phyloP scores from a whole-genome alignment of 2,797 vertebrate species.

The Pachyuromys duprasi region DNA sequence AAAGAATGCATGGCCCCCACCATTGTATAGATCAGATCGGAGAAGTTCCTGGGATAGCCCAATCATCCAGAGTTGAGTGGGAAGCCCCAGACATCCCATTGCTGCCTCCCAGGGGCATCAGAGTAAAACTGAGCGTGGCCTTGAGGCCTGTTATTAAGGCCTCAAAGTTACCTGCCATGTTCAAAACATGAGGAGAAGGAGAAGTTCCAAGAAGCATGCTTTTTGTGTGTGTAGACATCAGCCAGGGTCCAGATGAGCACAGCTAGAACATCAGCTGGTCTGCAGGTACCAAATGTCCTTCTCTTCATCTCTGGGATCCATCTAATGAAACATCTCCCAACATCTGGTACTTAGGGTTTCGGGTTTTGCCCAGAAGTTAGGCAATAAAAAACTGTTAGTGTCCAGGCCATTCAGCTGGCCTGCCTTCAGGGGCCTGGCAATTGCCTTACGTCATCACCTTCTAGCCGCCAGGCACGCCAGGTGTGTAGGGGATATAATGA shows the following conservation, averaged over 20 bases:
- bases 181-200: background rate
- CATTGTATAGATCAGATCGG: background rate
- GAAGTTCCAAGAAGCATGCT: background rate
- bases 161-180: background rate
- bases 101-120: background rate
- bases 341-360: background rate
- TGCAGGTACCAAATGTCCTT: rapidly evolving
- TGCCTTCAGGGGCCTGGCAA: too few species aligned
- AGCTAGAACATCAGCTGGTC: background rate
- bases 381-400: background rate
- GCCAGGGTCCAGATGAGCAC: background rate
- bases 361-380: background rate
- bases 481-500: too few species aligned
- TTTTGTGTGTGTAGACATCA: background rate
- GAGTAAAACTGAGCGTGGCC: background rate
- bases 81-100: background rate
- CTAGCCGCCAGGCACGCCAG: too few species aligned
- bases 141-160: background rate
- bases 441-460: too few species aligned
- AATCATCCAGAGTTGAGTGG: background rate
- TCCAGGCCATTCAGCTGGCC: too few species aligned
- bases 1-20: background rate
- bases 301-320: background rate
- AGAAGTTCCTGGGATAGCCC: background rate
- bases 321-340: background rate